These are phyloP conservation scores for Australoheros scitulus DNA, from an alignment of 2,113 vertebrate species.

Conservation along the genomic window DNA sequence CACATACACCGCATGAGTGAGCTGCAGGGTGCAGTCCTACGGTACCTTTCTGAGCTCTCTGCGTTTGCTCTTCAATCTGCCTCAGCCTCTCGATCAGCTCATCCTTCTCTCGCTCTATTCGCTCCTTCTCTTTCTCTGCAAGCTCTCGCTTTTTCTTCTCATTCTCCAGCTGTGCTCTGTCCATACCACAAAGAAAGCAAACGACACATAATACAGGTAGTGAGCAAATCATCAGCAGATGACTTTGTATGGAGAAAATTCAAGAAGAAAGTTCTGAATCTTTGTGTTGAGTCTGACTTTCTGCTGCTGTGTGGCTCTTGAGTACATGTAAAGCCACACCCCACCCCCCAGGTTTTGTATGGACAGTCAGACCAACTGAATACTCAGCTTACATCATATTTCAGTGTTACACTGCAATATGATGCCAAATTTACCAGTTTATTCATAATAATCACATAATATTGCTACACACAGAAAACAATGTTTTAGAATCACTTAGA, in stretches of 20 bases:
- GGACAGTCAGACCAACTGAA: neutral
- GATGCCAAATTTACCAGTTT: neutral
- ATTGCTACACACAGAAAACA: neutral
- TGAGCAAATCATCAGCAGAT: neutral
- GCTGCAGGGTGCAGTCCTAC: constrained; percentile 45
- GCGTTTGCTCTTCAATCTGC: constrained; percentile 95
- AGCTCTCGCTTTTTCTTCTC: constrained; percentile 97
- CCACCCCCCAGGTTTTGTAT: neutral
- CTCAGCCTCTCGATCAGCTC: constrained; percentile 93
- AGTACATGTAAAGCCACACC: neutral
- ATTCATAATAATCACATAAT: neutral
- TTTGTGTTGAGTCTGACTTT: neutral
- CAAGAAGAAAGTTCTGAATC: neutral
- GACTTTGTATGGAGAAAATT: neutral
- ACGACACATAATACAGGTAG: neutral
- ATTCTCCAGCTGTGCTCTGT: constrained; percentile 93
- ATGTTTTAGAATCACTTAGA: neutral
- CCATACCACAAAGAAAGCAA: neutral
- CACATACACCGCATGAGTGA: neutral
- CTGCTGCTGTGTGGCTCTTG: neutral
- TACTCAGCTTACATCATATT: neutral
- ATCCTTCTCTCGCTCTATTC: constrained; percentile 95
- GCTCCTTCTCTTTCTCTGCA: constrained; percentile 95
- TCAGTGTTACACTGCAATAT: too few relatives aligned
- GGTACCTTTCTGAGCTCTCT: constrained; percentile 97